Evolutionary conservation across 2,113 vertebrate species (phyloP), one percentile per base, ranked within the genome.

Genomic region (Haemorhous mexicanus): DNA sequence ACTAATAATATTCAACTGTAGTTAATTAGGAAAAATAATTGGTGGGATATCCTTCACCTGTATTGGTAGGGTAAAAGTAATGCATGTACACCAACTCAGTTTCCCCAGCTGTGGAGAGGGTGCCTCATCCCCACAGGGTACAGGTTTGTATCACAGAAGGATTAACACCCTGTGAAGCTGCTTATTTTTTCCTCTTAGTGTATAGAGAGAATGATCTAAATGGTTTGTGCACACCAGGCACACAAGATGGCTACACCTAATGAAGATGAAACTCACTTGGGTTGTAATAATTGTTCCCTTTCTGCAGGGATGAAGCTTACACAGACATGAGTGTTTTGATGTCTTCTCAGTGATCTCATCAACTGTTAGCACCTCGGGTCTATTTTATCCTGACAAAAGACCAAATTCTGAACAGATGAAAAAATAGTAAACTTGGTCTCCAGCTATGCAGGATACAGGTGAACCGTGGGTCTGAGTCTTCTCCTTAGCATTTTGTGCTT

Each of bases 41-140:
- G 39, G 23, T 77, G 56, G 11, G 26, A 52, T 89, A 84, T 78
- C 23, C 9, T 92, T 89, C 47, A 74, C 5, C 21, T 81, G 2
- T 10, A 14, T 80, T 56, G 21, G 24, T 13, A 74, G 37, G 7
- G 27, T 79, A 61, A 72, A 79, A 68, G 16, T 13, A 73, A 62
- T 19, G 9, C 5, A 21, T 12, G 7, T 24, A 50, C 22, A 3
- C 5, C 14, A 74, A 17, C 4, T 3, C 1, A 7, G 6, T 28
- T 24, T 41, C 23, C 26, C 22, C 26, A 16, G 58, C 6, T 9
- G 3, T 16, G 39, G 17, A 43, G 17, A 58, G 7, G 3, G 6
- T 37, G 28, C 58, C 28, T 69, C 0, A 0, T 61, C 37, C 33
- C 16, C 4, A 6, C 3, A 58, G 18, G 46, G 23, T 17, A 53